Base-by-base conservation (phyloP, 2,797 vertebrate species). In the Ptychadena robeensis region DNA sequence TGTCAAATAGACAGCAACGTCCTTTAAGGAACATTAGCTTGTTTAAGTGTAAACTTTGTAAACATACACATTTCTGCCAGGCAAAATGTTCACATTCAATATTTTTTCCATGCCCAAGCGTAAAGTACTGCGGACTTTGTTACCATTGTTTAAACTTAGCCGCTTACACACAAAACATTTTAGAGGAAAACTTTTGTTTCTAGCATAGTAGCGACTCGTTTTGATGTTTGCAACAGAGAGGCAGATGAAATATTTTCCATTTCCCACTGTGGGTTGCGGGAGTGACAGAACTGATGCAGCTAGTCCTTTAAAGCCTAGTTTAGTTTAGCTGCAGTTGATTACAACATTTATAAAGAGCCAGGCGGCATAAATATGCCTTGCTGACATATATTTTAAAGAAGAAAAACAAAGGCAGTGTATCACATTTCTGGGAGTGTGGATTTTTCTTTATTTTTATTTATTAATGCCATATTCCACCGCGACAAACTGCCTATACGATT, bases 271-370 rank as follows among this genome's bases (percentile, higher is more conserved):
- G 73, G 37, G 34, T 71, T 82, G 18, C 10, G 25, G 48, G 35
- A 77, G 66, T 78, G 81, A 82, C 73, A 82, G 73, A 37, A 82
- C 57, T 76, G 81, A 82, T 82, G 67, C 67, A 72, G 74, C 67
- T 59, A 61, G 53, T 69, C 69, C 68, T 73, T 75, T 73, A 85
- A 70, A 85, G 77, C 30, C n/a, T 80, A 63, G 71, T 64, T 74
- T 80, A 63, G 71, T 64, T 74, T 75, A 64, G 65, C 74, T 80
- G 63, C 64, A 37, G 65, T 22, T 80, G 82, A 80, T 85, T 80
- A 80, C 69, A 70, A 70, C 53, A 85, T 80, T 70, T 85, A 70
- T 80, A 75, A 80, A 69, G 67, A 73, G 53, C n/a, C 69, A 74
- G 69, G 37, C 70, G n/a, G 48, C 22, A 84, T 74, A 80, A 80